A percentile compares a stretch with the other conserved stretches of the same genome.
phyloP scores from a whole-genome alignment of 2,797 vertebrate species.

The Chromobotia macracanthus region DNA sequence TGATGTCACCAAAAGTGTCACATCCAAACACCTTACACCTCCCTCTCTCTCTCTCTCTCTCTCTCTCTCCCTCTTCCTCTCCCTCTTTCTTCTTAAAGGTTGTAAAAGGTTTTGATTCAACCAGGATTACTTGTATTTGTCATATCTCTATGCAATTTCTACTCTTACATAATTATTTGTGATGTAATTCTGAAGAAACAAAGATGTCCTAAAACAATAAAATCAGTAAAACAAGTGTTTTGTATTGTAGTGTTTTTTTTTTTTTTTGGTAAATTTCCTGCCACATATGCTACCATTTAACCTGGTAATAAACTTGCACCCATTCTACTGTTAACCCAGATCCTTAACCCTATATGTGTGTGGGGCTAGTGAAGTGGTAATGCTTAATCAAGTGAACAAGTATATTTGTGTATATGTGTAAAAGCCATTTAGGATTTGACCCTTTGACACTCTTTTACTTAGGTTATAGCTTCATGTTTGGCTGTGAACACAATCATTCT shows the following conservation, averaged over 20 bases:
- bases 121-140: too few relatives aligned
- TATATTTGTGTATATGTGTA: slow-evolving; percentile 15
- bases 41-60: too few relatives aligned
- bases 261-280: too few relatives aligned
- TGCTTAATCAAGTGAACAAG: slow-evolving; percentile 2
- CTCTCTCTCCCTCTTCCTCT: too few relatives aligned
- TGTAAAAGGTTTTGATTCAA: too few relatives aligned
- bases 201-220: neutral
- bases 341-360: slow-evolving; percentile 32
- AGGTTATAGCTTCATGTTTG: neutral
- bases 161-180: too few relatives aligned
- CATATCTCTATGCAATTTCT: too few relatives aligned
- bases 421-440: neutral
- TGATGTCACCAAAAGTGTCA: slow-evolving; percentile 23
- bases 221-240: neutral
- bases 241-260: too few relatives aligned
- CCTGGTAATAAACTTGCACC: neutral
- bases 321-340: slow-evolving; percentile 1
- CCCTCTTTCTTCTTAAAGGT: too few relatives aligned
- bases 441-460: too few relatives aligned
- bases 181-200: neutral
- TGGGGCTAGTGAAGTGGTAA: slow-evolving; percentile 3
- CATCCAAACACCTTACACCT: slow-evolving; percentile 1
- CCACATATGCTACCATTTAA: too few relatives aligned
- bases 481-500: neutral